A percentile compares a stretch with the other conserved stretches of the same genome.
Conservation (phyloP, 2,113 vertebrate species). For the Gracilinanus agilis region DNA sequence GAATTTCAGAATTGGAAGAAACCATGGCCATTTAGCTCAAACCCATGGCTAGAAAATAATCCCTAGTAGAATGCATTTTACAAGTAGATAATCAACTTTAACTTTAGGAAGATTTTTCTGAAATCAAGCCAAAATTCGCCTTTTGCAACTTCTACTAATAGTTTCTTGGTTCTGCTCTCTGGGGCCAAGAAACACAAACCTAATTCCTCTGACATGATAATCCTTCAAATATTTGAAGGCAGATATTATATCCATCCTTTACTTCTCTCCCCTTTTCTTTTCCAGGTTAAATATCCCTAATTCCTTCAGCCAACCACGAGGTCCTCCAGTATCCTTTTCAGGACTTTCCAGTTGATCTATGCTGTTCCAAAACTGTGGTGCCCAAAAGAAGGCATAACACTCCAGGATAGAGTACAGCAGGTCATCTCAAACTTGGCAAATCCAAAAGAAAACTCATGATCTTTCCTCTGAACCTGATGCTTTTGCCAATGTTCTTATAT, state of each 20-base stretch:
- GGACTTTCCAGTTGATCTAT: not conserved
- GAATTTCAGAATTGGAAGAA: not conserved
- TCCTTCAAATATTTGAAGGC: not conserved
- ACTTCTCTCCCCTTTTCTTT: not conserved
- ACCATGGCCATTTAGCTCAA: not conserved
- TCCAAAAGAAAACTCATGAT: not conserved
- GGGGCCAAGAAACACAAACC: not conserved
- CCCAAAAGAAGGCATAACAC: not conserved
- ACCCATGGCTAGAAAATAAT: not conserved
- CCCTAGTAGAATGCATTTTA: not conserved
- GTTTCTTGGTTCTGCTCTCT: no score
- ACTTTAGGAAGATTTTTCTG: not conserved
- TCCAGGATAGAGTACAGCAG: not conserved
- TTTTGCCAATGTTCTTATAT: not conserved
- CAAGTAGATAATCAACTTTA: not conserved
- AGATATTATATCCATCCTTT: not conserved
- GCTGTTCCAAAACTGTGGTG: not conserved
- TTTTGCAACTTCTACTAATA: not conserved
- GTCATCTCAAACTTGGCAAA: not conserved
- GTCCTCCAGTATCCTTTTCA: not conserved
- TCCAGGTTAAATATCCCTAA: not conserved
- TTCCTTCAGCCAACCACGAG: not conserved
- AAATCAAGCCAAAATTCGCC: not conserved
- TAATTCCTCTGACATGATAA: not conserved
- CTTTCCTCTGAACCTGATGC: not conserved